Conservation (phyloP, 2,888 invertebrate species). For the Ecdyonurus torrentis region DNA sequence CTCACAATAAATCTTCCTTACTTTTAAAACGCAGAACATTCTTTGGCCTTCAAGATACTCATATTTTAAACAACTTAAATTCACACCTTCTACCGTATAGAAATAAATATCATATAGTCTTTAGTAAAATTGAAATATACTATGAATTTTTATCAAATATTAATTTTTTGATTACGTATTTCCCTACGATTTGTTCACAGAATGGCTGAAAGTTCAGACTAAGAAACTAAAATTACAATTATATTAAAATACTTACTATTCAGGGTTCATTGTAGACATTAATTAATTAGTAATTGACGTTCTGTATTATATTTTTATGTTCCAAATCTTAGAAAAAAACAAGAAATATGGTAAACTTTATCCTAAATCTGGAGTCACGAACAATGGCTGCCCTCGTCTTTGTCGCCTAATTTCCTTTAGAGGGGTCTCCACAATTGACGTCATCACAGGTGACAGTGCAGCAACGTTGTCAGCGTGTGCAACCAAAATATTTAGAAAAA, state of each 20-base stretch:
- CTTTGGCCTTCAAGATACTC: no score
- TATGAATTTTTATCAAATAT: no score
- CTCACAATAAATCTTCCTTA: no score
- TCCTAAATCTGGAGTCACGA: background rate
- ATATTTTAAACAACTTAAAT: no score
- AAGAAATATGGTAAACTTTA: background rate
- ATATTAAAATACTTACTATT: slow-evolving; percentile 26
- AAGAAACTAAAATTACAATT: slow-evolving; percentile 9
- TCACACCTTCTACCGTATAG: no score
- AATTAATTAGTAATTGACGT: background rate
- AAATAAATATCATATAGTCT: no score
- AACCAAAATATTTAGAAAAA: background rate
- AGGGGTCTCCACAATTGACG: slow-evolving; percentile 1
- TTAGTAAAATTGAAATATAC: no score
- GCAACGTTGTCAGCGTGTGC: background rate
- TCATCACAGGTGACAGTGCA: background rate
- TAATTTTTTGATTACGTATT: slow-evolving; percentile 7
- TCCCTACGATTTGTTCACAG: slow-evolving; percentile 12
- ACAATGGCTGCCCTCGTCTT: background rate
- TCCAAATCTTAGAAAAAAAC: background rate
- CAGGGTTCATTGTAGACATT: slow-evolving; percentile 32
- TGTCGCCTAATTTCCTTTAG: background rate
- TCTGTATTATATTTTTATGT: background rate
- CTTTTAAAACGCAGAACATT: no score
- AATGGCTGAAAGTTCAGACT: slow-evolving; percentile 15